Evolutionary conservation across 2,888 invertebrate genomes (phyloP).

Genomic region (Tromatobia lineatoria): DNA sequence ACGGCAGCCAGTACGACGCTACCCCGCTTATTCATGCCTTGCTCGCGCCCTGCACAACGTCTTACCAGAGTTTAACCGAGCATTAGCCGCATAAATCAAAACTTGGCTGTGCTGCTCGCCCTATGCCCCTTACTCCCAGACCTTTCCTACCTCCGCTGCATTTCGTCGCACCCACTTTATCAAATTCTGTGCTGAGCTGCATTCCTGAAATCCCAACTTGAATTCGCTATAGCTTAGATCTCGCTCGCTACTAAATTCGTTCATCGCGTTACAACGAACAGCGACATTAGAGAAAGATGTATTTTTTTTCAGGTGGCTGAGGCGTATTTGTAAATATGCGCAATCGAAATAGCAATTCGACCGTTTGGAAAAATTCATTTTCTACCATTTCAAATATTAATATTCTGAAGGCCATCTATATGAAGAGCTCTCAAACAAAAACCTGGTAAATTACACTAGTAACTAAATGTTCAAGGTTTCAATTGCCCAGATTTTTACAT

Average conservation of each 20-base stretch:
- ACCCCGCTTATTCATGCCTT: slow-evolving; percentile 74
- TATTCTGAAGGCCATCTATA: too few relatives aligned
- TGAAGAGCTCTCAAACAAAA: too few relatives aligned
- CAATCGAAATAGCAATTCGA: neutral
- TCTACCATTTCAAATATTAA: too few relatives aligned
- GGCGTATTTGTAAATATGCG: neutral
- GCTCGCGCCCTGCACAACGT: slow-evolving; percentile 68
- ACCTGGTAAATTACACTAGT: too few relatives aligned
- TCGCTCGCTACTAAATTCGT: slow-evolving; percentile 22
- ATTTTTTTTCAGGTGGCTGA: neutral
- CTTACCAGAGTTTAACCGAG: slow-evolving; percentile 78
- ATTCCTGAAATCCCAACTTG: slow-evolving; percentile 59
- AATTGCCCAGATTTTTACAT: too few relatives aligned
- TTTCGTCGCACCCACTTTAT: slow-evolving; percentile 69
- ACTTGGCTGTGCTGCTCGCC: slow-evolving; percentile 75
- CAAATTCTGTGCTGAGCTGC: slow-evolving; percentile 50
- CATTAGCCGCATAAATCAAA: slow-evolving; percentile 82
- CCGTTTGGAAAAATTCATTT: too few relatives aligned
- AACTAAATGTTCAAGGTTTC: too few relatives aligned
- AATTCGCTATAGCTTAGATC: slow-evolving; percentile 38
- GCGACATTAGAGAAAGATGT: neutral
- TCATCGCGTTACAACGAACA: slow-evolving; percentile 2
- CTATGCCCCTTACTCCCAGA: slow-evolving; percentile 45
- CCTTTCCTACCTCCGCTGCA: slow-evolving; percentile 70
- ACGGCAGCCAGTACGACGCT: slow-evolving; percentile 20